These are phyloP conservation scores for Sturnus vulgaris DNA, from an alignment of 2,113 vertebrate genomes.

Conservation along the genomic window DNA sequence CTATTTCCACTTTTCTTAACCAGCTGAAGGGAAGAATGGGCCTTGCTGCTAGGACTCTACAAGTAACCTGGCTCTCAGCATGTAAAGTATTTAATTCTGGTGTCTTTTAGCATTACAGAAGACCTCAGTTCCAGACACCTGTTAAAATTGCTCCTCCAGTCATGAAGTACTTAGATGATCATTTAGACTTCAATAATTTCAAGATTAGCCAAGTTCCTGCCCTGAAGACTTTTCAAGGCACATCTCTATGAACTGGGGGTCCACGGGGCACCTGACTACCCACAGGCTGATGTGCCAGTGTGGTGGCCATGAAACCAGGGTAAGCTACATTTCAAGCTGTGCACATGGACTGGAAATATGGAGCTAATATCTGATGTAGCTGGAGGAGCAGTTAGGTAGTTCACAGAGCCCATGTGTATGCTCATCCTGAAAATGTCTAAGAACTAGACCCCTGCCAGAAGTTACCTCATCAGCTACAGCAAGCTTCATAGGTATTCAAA, in stretches of 20 bases:
- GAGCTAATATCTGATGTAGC: neutral
- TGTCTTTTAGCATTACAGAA: neutral
- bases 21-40: neutral
- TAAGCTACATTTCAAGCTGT: neutral
- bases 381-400: neutral
- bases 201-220: neutral
- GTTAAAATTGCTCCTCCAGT: neutral
- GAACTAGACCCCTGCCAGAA: neutral
- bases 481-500: neutral
- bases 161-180: neutral
- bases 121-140: neutral
- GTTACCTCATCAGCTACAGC: neutral
- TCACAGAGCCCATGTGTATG: neutral
- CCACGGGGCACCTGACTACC: neutral
- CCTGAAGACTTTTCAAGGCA: neutral
- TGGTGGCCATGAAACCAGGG: neutral
- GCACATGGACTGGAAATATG: neutral
- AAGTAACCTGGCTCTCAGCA: neutral
- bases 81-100: neutral
- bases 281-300: neutral
- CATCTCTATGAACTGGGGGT: neutral
- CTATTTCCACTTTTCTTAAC: neutral
- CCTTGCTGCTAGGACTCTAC: neutral
- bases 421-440: fast-evolving
- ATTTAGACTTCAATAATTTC: neutral